These are phyloP conservation scores for Platycheirus albimanus DNA, from an alignment of 2,888 invertebrate genomes.

Conservation along the genomic window DNA sequence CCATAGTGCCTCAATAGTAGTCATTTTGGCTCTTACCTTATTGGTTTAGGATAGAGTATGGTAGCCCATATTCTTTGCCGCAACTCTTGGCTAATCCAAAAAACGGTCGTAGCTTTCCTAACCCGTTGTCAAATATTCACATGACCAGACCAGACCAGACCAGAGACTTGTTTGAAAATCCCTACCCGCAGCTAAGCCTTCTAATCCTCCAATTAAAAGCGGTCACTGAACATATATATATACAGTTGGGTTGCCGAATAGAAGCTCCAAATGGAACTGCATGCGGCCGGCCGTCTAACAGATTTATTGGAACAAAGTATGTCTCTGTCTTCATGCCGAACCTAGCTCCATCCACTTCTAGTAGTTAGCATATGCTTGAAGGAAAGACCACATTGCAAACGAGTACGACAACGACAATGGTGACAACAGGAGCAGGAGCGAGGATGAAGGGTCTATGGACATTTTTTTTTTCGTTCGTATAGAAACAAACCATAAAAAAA, in stretches of 20 bases:
- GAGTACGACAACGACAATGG: neutral
- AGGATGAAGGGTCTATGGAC: neutral
- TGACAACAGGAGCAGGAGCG: neutral
- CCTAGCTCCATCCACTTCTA: neutral
- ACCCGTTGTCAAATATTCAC: constrained; percentile 52
- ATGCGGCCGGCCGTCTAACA: constrained; percentile 11
- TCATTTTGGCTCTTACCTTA: constrained; percentile 4
- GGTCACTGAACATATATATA: constrained; percentile 39
- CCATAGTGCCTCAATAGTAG: neutral
- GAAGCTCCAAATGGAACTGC: too few species aligned
- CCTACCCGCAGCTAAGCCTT: constrained; percentile 45
- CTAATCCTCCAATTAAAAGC: constrained; percentile 70
- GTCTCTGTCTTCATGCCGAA: constrained; percentile 60
- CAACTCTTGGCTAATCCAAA: constrained; percentile 21
- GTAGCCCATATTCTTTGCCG: constrained; percentile 16
- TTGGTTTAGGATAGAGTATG: neutral
- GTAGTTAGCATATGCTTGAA: constrained; percentile 45
- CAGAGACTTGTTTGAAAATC: constrained; percentile 59
- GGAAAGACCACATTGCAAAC: constrained; percentile 31
- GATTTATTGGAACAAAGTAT: constrained; percentile 66
- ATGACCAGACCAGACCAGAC: too few species aligned
- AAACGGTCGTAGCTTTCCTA: constrained; percentile 17
- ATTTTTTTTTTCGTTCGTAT: constrained; percentile 6
- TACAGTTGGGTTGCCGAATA: neutral
- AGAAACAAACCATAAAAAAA: constrained; percentile 33